These are phyloP conservation scores for Bimastos eiseni DNA, from an alignment of 2,888 invertebrate species.

Conservation along the genomic window DNA sequence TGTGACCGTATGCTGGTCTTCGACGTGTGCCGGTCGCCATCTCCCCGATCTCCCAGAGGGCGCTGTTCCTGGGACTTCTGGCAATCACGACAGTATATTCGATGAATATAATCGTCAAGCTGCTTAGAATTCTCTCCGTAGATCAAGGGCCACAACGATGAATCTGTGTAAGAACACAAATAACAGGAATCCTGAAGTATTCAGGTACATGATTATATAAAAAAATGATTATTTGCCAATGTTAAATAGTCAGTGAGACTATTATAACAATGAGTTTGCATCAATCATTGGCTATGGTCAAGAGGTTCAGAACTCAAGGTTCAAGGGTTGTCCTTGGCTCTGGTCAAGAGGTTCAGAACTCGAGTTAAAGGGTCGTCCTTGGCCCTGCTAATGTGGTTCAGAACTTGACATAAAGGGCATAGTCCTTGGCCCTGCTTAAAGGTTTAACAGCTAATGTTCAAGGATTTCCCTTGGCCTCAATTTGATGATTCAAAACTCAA, in stretches of 20 bases:
- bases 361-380: too few relatives aligned
- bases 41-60: neutral
- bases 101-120: constrained; percentile 15
- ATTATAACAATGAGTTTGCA: too few relatives aligned
- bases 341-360: too few relatives aligned
- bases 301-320: neutral
- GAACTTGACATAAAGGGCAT: too few relatives aligned
- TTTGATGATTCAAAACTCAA: too few relatives aligned
- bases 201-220: neutral
- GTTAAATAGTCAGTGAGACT: neutral
- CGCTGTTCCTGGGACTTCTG: constrained; percentile 14
- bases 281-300: neutral
- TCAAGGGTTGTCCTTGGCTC: neutral
- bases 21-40: neutral
- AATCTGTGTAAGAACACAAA: neutral
- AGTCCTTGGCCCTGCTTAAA: too few relatives aligned
- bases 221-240: neutral
- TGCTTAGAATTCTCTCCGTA: constrained; percentile 26
- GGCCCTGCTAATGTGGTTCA: too few relatives aligned
- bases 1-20: neutral
- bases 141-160: neutral
- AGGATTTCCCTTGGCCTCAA: too few relatives aligned
- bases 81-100: constrained; percentile 21
- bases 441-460: too few relatives aligned
- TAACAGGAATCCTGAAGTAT: neutral